Conservation (phyloP, 2,113 vertebrate species). For the Rutilus rutilus region DNA sequence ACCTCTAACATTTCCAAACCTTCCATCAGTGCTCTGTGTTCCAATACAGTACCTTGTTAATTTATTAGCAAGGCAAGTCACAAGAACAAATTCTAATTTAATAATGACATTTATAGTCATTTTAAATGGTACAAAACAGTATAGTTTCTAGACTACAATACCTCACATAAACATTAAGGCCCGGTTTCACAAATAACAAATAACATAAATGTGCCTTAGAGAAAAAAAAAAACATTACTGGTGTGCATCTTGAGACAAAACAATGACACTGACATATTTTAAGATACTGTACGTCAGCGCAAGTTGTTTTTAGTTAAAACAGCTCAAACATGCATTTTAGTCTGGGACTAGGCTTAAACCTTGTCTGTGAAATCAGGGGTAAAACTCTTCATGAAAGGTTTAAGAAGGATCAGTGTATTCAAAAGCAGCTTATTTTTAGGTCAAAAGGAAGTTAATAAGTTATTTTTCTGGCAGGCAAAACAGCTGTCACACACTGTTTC, state of each 20-base stretch:
- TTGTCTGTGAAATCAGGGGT: too few relatives aligned
- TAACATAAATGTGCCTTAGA: too few relatives aligned
- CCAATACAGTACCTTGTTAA: background rate
- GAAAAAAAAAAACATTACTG: too few relatives aligned
- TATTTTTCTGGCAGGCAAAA: background rate
- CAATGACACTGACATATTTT: too few relatives aligned
- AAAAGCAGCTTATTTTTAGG: slow-evolving; percentile 11
- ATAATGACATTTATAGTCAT: background rate
- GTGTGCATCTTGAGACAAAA: too few relatives aligned
- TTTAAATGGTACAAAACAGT: background rate
- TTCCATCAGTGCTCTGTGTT: background rate
- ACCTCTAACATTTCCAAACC: background rate
- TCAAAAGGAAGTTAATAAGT: background rate
- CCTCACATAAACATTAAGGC: background rate
- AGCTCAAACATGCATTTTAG: too few relatives aligned
- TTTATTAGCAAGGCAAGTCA: background rate
- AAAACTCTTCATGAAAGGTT: background rate
- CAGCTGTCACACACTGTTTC: slow-evolving; percentile 18
- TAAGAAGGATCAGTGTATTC: background rate
- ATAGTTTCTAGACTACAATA: background rate
- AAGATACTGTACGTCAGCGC: too few relatives aligned
- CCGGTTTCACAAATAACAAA: too few relatives aligned
- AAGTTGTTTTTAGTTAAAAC: too few relatives aligned
- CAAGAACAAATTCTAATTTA: background rate
- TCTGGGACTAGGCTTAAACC: too few relatives aligned